A percentile compares a stretch with the other conserved stretches of the same genome.
Evolutionary conservation across 2,888 invertebrate species (phyloP).

Genomic region (Pycnomerus fuliginosus): DNA sequence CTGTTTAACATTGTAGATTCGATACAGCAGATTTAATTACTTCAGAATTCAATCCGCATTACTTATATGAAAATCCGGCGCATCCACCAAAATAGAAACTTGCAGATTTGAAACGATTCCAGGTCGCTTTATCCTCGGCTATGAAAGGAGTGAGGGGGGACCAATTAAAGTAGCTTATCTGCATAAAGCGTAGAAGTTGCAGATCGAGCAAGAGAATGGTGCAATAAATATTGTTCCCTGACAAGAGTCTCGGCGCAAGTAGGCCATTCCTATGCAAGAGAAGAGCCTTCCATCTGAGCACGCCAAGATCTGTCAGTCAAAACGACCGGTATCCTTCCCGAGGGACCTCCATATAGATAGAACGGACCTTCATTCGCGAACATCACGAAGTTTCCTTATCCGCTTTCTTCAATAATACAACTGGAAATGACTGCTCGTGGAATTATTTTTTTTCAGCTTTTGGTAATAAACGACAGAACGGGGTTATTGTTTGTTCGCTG

Average conservation of each 20-base stretch:
- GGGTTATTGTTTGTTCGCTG: too few relatives aligned
- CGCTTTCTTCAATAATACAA: conserved; percentile 20
- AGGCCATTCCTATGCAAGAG: conserved; percentile 53
- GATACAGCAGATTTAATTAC: too few relatives aligned
- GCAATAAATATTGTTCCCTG: conserved; percentile 47
- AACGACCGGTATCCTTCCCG: conserved; percentile 50
- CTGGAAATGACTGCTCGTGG: too few relatives aligned
- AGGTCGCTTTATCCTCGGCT: too few relatives aligned
- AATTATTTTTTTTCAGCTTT: too few relatives aligned
- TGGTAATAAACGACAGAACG: too few relatives aligned
- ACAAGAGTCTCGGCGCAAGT: conserved; percentile 48
- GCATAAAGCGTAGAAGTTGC: conserved; percentile 50
- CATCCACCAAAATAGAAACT: too few relatives aligned
- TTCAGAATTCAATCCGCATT: too few relatives aligned
- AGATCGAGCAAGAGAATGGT: conserved; percentile 42
- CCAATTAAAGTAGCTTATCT: conserved; percentile 53
- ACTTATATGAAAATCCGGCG: too few relatives aligned
- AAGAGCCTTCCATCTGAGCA: conserved; percentile 53
- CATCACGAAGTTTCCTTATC: conserved; percentile 21
- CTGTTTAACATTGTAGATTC: too few relatives aligned
- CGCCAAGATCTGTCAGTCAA: conserved; percentile 54
- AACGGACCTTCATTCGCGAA: conserved; percentile 20
- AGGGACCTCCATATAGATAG: conserved; percentile 33
- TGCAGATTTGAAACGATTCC: too few relatives aligned
- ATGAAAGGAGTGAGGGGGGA: conserved; percentile 25